Conservation (phyloP, 2,888 invertebrate species). For the Cataglyphis rosenhaueri region DNA sequence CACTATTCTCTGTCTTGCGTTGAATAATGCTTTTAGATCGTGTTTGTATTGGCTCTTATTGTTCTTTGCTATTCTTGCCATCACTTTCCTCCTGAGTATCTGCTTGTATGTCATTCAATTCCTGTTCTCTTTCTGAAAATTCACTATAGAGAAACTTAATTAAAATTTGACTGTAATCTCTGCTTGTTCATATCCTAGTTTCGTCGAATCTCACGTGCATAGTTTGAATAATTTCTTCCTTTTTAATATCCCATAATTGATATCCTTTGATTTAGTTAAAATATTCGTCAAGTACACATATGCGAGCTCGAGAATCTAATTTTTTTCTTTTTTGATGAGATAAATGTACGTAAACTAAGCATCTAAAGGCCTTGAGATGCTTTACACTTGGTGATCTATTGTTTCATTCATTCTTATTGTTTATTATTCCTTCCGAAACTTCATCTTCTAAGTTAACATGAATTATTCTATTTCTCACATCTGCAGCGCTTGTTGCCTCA, state of each 20-base stretch:
- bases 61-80: background rate
- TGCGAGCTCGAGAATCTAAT: background rate
- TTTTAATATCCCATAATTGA: constrained; percentile 35
- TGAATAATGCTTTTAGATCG: background rate
- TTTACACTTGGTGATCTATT: background rate
- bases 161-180: background rate
- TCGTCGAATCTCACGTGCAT: constrained; percentile 14
- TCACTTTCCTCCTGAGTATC: background rate
- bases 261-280: constrained; percentile 30
- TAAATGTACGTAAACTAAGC: constrained; percentile 8
- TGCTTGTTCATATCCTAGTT: background rate
- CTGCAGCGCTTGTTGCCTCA: no score
- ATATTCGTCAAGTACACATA: constrained; percentile 30
- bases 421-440: background rate
- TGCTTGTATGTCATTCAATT: background rate
- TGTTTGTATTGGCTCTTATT: background rate
- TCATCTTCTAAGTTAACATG: no score
- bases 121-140: background rate
- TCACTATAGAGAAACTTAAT: background rate
- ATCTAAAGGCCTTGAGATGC: constrained; percentile 15
- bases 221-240: constrained; percentile 6
- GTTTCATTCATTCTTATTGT: background rate
- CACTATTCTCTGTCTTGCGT: no score
- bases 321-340: background rate
- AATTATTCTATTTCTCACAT: no score